Percentiles rank a stretch among this genome's conserved stretches.
phyloP scores from a whole-genome alignment of 1,140 invertebrate genomes.

The Lepidostoma basale region DNA sequence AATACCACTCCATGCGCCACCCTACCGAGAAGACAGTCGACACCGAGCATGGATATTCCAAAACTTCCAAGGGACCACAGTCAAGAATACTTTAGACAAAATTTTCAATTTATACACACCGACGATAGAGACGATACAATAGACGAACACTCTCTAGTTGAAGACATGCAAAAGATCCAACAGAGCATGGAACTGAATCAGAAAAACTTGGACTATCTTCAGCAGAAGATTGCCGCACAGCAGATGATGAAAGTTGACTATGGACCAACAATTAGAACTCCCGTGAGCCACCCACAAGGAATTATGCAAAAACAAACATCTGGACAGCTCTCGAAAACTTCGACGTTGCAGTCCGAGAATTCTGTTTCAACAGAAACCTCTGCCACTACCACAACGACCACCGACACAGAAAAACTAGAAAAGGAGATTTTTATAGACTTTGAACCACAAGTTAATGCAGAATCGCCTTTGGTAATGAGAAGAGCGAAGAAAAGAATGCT shows the following conservation, averaged over 20 bases:
- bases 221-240: slow-evolving; percentile 61
- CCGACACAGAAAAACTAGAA: slow-evolving; percentile 69
- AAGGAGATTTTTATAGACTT: slow-evolving; percentile 87
- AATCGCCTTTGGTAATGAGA: slow-evolving; percentile 61
- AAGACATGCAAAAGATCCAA: slow-evolving; percentile 59
- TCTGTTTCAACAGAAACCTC: slow-evolving; percentile 60
- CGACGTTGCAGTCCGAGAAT: slow-evolving; percentile 60
- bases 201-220: slow-evolving; percentile 59
- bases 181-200: slow-evolving; percentile 61
- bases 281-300: slow-evolving; percentile 49
- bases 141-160: slow-evolving; percentile 50
- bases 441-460: slow-evolving; percentile 73
- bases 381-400: slow-evolving; percentile 53
- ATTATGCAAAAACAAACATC: slow-evolving; percentile 44
- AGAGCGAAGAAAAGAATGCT: slow-evolving; percentile 66
- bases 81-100: slow-evolving; percentile 61
- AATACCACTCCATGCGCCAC: slow-evolving; percentile 27
- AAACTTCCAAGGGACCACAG: slow-evolving; percentile 49
- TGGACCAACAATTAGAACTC: slow-evolving; percentile 44
- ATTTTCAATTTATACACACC: slow-evolving; percentile 61
- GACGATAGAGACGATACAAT: slow-evolving; percentile 61
- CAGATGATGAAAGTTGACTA: slow-evolving; percentile 55
- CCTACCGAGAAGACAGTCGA: slow-evolving; percentile 36
- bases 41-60: slow-evolving; percentile 38
- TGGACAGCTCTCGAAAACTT: slow-evolving; percentile 58